Conservation (phyloP, 2,888 invertebrate species). For the Drosophila anomelani region DNA sequence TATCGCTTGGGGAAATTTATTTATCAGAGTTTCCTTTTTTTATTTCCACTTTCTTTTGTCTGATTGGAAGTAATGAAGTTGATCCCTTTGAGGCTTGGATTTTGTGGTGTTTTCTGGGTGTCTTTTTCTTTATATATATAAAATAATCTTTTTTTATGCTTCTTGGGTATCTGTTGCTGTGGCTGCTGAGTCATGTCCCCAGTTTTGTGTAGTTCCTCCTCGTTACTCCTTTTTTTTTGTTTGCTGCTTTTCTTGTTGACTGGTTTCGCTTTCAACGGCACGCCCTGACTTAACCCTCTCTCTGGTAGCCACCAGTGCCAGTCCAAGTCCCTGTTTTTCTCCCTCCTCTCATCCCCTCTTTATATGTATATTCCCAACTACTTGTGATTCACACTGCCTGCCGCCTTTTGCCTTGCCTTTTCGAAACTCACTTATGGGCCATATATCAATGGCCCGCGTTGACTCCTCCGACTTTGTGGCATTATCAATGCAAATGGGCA, state of each 20-base stretch:
- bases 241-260: conserved; percentile 19
- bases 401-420: conserved; percentile 18
- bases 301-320: not conserved
- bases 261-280: conserved; percentile 66
- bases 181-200: conserved; percentile 33
- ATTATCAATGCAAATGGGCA: conserved; percentile 44
- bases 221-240: conserved; percentile 24
- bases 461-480: conserved; percentile 33
- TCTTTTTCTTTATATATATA: not conserved
- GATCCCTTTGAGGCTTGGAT: conserved; percentile 14
- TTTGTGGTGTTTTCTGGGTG: not conserved
- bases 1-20: not conserved
- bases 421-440: conserved; percentile 33
- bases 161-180: conserved; percentile 33
- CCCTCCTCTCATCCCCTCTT: not conserved
- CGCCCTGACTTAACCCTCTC: conserved; percentile 11
- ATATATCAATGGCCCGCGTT: conserved; percentile 33
- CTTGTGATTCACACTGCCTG: conserved; percentile 33
- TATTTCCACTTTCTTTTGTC: conserved; percentile 19
- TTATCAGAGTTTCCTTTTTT: not conserved
- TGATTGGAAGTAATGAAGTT: conserved; percentile 13
- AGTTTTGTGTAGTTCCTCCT: conserved; percentile 12
- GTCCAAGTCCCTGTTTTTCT: not conserved
- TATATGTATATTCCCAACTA: conserved; percentile 1
- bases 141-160: not conserved